Conservation (phyloP, 1,140 invertebrate genomes). For the Coptotermes formosanus region DNA sequence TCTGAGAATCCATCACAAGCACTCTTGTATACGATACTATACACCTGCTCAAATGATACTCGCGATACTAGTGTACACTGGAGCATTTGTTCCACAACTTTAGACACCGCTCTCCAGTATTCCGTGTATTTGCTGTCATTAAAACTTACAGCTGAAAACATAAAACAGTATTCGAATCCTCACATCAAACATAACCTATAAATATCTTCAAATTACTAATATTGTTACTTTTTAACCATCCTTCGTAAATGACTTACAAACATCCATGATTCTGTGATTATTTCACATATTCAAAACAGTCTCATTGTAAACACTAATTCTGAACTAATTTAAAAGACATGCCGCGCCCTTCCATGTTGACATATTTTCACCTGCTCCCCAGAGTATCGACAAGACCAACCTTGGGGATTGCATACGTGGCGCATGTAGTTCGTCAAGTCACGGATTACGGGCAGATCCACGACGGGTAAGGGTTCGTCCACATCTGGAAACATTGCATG, state of each 20-base stretch:
- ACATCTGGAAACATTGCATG: too few species aligned
- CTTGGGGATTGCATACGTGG: too few species aligned
- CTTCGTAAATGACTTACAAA: neutral
- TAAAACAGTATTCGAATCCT: neutral
- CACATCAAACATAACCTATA: neutral
- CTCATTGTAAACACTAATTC: neutral
- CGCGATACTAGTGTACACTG: slow-evolving; percentile 15
- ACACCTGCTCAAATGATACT: slow-evolving; percentile 35
- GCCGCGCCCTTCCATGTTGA: too few species aligned
- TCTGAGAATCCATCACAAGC: slow-evolving; percentile 34
- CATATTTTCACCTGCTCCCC: too few species aligned
- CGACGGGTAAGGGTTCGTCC: too few species aligned
- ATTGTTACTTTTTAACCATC: neutral
- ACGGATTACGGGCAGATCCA: too few species aligned
- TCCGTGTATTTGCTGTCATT: neutral
- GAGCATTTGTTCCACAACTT: slow-evolving; percentile 31
- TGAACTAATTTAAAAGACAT: too few species aligned
- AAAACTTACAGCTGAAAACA: neutral
- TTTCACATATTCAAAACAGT: neutral
- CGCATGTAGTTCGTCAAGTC: too few species aligned
- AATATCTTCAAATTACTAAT: neutral
- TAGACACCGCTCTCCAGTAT: slow-evolving; percentile 29
- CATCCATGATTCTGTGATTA: neutral
- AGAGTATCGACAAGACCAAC: too few species aligned
- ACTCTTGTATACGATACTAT: slow-evolving; percentile 35